Base-by-base conservation (phyloP, 2,797 vertebrate genomes). In the Scolopax rusticola region DNA sequence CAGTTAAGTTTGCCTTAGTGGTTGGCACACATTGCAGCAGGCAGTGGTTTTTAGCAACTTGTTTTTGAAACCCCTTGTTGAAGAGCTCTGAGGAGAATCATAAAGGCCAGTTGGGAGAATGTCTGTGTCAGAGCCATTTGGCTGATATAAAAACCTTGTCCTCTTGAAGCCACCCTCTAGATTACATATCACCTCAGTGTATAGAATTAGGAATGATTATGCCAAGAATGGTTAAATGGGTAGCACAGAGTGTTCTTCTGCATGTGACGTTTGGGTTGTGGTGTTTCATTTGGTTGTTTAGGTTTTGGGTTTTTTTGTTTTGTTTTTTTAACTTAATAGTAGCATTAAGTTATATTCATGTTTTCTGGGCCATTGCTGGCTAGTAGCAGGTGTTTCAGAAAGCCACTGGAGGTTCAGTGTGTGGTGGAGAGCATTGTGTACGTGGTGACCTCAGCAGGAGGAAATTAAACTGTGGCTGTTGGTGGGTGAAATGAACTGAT, bases 1-100 rank as follows among this genome's bases (percentile, higher is more conserved):
- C 28, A 0, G 0, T 18, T 32, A 3, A 1, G 17, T 47, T n/a
- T 15, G 40, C 32, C 12, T 18, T 47, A 5, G 43, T 8, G 45
- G 1, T 4, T 2, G 1, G 33, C 8, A 11, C 27, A 0, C 12
- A 19, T 19, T 84, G 15, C 38, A 25, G 36, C 8, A 33, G 75
- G n/a, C 57, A 15, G 4, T 32, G 56, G 25, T 1, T 36, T 90
- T 15, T 1, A 8, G 16, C 43, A 19, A 11, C 28, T 1, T 30
- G 70, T 12, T n/a, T 87, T 84, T 54, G 43, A 21, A 59, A 48
- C 15, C 24, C 21, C 53, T 65, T 73, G 67, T 10, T 50, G 60
- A 78, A 74, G 67, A 61, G 51, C 61, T 80, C 16, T 5, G 8
- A 8, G 30, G 61, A 45, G 59, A 30, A 41, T 27, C 51, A 56